phyloP scores from a whole-genome alignment of 2,113 vertebrate species.

The Nannospalax galili region DNA sequence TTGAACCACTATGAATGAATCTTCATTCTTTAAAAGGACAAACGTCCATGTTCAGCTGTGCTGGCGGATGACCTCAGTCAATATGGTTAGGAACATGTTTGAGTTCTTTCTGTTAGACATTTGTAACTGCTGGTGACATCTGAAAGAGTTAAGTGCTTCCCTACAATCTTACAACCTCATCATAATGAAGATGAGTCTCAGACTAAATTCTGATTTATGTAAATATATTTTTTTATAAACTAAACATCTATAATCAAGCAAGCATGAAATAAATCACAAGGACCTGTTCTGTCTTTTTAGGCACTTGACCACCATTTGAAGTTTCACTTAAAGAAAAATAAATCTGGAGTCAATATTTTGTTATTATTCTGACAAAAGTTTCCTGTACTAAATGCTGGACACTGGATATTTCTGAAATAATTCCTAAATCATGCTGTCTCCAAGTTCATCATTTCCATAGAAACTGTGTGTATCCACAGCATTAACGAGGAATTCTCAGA shows the following conservation, averaged over 20 bases:
- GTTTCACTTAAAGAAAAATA: not conserved
- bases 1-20: conserved; percentile 7
- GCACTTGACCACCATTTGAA: not conserved
- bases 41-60: not conserved
- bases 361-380: not conserved
- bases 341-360: not conserved
- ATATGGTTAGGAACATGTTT: not conserved
- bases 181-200: not conserved
- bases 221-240: conserved; percentile 6
- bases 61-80: not conserved
- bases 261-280: conserved; percentile 21
- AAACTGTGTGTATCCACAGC: not conserved
- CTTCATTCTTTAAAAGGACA: conserved; percentile 21
- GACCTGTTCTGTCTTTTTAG: not conserved
- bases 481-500: not conserved
- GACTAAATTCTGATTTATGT: not conserved
- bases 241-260: conserved; percentile 2
- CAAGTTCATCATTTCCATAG: not conserved
- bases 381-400: not conserved
- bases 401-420: not conserved
- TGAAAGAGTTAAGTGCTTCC: not conserved
- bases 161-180: not conserved
- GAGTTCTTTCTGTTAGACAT: not conserved
- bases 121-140: not conserved
- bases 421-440: not conserved